A percentile compares a stretch with the other conserved stretches of the same genome.
Evolutionary conservation across 2,797 vertebrate species (phyloP).

Genomic region (Pangasius krempfi): DNA sequence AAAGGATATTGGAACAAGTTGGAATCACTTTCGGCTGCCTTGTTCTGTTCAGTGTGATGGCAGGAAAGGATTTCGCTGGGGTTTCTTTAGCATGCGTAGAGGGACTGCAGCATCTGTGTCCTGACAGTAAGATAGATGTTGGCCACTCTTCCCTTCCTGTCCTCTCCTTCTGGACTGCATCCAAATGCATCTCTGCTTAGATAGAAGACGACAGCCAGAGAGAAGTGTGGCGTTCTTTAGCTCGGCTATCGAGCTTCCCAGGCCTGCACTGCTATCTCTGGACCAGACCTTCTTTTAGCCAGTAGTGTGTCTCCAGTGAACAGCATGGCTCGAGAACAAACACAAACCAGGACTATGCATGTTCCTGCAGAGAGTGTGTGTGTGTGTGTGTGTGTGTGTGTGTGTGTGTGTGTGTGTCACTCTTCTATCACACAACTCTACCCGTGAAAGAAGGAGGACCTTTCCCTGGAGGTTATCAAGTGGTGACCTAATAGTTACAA

Average conservation of each 20-base stretch:
- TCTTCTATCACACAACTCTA: background rate
- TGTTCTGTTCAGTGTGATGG: background rate
- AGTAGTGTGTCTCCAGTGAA: background rate
- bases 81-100: slow-evolving; percentile 6
- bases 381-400: too few relatives aligned
- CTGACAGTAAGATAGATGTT: slow-evolving; percentile 59
- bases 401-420: background rate
- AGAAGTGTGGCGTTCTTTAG: background rate
- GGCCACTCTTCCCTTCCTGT: slow-evolving; percentile 31
- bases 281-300: background rate
- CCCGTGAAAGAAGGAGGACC: background rate
- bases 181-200: slow-evolving; percentile 51
- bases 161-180: slow-evolving; percentile 39
- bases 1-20: background rate
- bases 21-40: background rate
- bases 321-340: background rate
- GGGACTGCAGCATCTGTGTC: slow-evolving; percentile 32
- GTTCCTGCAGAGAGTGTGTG: too few relatives aligned
- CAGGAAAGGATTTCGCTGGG: background rate
- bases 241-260: background rate
- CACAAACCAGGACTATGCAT: background rate
- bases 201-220: slow-evolving; percentile 9
- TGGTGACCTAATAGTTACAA: background rate
- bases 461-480: background rate
- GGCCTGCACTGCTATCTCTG: background rate